Base-by-base conservation (phyloP, 2,888 invertebrate genomes). In the Morpho helenor region DNA sequence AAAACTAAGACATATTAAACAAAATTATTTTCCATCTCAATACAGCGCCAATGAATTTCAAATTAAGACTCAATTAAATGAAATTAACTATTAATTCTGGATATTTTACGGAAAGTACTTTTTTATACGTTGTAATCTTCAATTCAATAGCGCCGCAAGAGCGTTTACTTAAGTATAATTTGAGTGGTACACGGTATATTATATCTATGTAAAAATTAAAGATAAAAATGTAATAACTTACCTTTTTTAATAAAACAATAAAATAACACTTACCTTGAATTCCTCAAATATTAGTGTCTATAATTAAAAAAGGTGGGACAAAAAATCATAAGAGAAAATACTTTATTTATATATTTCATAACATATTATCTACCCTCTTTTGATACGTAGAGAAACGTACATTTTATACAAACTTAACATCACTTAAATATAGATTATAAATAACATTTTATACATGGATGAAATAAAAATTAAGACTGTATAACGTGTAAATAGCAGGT, bases 161-260 rank as follows among this genome's bases (percentile, higher is more conserved):
- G 3, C 31, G 10, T n/a, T 46, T 3, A 8, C 46, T 8, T 45
- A 23, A 9, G 7, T 8, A 50, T 22, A 8, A 31, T 31, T 51
- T 52, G 52, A 57, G 57, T 57, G 57, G 57, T 57, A 52, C 57
- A 57, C 52, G 44, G n/a, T 42, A 43, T 41, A 43, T 43, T 43
- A 43, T 8, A 4, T 9, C 44, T 9, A 16, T 16, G 49, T 8
- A 49, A 8, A 16, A n/a, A 39, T 31, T 39, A 16, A 1, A 16
- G 22, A 1, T 3, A 55, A 3, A 10, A 9, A 22, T 16, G 16
- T 16, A n/a, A 49, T 44, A 39, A 41, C 44, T 39, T 45, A 44
- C 52, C 50, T 42, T 43, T 51, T 23, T 23, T 16, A n/a, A 8
- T 7, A 45, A 48, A 48, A 39, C n/a, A 31, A 44, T 22, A 41